These are phyloP conservation scores for Harlomillsia oculata DNA, from an alignment of 1,140 invertebrate species.

Conservation along the genomic window DNA sequence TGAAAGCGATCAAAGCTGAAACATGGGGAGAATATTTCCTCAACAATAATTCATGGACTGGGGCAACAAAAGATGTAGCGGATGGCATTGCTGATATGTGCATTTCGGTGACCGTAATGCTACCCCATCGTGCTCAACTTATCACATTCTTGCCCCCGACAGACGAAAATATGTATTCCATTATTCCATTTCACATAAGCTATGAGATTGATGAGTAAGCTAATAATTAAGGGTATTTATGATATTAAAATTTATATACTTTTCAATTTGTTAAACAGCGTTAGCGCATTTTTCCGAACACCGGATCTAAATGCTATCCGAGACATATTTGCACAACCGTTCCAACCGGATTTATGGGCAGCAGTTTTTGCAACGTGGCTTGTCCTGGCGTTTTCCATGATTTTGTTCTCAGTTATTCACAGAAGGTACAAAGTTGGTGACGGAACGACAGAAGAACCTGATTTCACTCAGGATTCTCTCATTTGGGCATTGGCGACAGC, in stretches of 20 bases:
- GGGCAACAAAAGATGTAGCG: neutral
- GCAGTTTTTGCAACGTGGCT: slow-evolving; percentile 26
- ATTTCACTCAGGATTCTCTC: slow-evolving; percentile 30
- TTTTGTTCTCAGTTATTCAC: slow-evolving; percentile 15
- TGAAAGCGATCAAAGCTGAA: neutral
- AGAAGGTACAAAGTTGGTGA: neutral
- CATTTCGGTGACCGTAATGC: slow-evolving; percentile 1
- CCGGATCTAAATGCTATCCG: slow-evolving; percentile 21
- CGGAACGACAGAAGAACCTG: slow-evolving; percentile 7
- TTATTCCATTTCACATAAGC: neutral
- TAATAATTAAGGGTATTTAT: neutral
- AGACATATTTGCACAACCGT: slow-evolving; percentile 29
- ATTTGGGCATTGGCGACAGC: slow-evolving; percentile 30
- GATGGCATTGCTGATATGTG: slow-evolving; percentile 9
- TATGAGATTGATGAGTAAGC: neutral
- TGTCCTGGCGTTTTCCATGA: slow-evolving; percentile 4
- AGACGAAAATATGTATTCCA: slow-evolving; percentile 19
- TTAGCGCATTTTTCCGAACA: slow-evolving; percentile 24
- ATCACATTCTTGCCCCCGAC: slow-evolving; percentile 22
- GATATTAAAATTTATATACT: neutral
- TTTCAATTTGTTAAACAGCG: slow-evolving; percentile 13
- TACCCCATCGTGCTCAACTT: neutral
- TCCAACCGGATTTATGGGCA: slow-evolving; percentile 24
- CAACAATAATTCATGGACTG: slow-evolving; percentile 1
- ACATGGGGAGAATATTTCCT: slow-evolving; percentile 1